Percentiles rank a stretch among this genome's conserved stretches.
phyloP scores from a whole-genome alignment of 2,797 vertebrate genomes.

The Sebastes wilsoni region DNA sequence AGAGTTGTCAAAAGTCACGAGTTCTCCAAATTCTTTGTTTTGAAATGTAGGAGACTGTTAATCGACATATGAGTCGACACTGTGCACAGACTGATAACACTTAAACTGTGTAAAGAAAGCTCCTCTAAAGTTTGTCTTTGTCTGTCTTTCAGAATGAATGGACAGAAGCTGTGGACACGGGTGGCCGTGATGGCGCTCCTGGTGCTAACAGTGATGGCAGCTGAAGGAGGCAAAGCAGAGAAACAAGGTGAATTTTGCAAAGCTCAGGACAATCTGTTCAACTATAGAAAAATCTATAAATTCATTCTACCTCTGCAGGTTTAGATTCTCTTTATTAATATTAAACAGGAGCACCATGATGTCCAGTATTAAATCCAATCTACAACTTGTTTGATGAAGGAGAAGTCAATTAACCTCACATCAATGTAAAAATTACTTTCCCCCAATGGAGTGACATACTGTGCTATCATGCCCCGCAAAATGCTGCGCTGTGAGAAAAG shows the following conservation, averaged over 20 bases:
- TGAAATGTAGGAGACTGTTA: not conserved
- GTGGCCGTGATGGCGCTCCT: constrained; percentile 77
- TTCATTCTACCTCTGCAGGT: not conserved
- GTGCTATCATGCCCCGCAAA: not conserved
- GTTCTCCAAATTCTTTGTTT: not conserved
- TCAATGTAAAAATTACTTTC: not conserved
- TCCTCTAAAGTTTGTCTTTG: not conserved
- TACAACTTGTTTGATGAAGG: not conserved
- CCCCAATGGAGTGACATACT: not conserved
- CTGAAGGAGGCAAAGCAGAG: constrained; percentile 80
- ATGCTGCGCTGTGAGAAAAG: not conserved
- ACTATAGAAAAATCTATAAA: not conserved
- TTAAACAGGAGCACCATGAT: not conserved
- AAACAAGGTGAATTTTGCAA: constrained; percentile 76
- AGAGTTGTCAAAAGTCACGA: not conserved
- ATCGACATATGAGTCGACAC: not conserved
- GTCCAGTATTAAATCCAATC: not conserved
- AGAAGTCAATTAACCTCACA: not conserved
- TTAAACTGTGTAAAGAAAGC: not conserved
- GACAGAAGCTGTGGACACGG: constrained; percentile 77
- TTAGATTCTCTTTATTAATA: not conserved
- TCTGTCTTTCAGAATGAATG: constrained; percentile 77
- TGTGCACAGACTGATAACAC: not conserved
- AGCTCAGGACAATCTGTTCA: not conserved
- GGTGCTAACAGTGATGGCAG: constrained; percentile 75